Evolutionary conservation across 2,797 vertebrate species (phyloP), one percentile per base, ranked within the genome.

Genomic region (Sparus aurata): DNA sequence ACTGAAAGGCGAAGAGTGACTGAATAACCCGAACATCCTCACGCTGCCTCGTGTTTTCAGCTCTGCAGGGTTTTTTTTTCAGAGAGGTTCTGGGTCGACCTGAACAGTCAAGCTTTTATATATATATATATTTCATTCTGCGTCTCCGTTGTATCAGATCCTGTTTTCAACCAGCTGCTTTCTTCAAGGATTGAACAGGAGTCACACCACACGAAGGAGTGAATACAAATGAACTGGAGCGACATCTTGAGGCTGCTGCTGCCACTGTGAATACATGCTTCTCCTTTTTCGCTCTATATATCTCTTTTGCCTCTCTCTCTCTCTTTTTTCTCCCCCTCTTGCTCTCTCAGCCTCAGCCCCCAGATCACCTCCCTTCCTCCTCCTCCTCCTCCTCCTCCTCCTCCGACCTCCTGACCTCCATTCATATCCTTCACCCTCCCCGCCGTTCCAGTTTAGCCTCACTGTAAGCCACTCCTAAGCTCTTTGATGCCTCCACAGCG

Each of bases 261-360:
- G 71, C 62, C 69, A 46, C 68, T 84, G 76, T 88, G 61, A 83
- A 88, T 60, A 75, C 87, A 75, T 75, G 78, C 79, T 76, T 87
- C 84, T 87, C 79, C 85, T 82, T 88, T 58, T 82, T 77, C 20
- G 68, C 84, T 73, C 87, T 90, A 78, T 89, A 90, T 89, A 80
- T 82, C 73, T 80, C 78, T 76, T 62, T 52, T 84, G 64, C 54
- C 75, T 80, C 62, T 81, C 66, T 83, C 30, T 30, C 30, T 30
- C 75, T 80, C 62, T 81, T 80, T 59, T 73, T 72, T 41, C 62
- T 55, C 69, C 69, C 72, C 62, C 75, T 59, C 75, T 79, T 22
- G 54, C 80, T 85, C 83, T 86, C 85, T 85, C 87, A 79, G 84
- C 86, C 80, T 82, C 68, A 65, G 52, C 64, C 60, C 75, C 69